Base-by-base conservation (phyloP, 2,113 vertebrate genomes). In the Psephotus haematonotus region DNA sequence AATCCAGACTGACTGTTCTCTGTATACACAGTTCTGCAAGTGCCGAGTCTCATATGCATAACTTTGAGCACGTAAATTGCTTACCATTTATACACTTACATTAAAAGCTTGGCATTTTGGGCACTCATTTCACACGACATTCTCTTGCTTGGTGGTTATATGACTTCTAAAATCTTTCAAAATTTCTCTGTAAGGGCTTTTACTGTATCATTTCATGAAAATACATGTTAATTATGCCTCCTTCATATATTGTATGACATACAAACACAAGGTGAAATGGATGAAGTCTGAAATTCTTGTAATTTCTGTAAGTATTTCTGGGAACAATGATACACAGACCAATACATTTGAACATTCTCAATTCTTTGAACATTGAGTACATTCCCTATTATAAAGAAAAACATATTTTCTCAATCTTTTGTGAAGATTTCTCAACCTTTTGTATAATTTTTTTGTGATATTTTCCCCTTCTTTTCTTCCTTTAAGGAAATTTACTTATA, bases 41-140 rank as follows among this genome's bases (percentile, higher is more conserved):
- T 46, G 49, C 8, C 0, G 0, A 47, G 24, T 29, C 6, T 84
- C 10, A 9, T 31, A 74, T 11, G 6, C 9, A 4, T 9, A 41
- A 37, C 8, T 91, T 79, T 19, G 62, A 57, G 3, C 14, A n/a
- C 6, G 3, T 57, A 60, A 72, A 44, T 75, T 33, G 33, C 23
- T 65, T 90, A 35, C 16, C 9, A 37, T 74, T 91, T 49, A 65
- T n/a, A 4, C 3, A 50, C 5, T 62, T 53, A 24, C 6, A n/a
- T 52, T 22, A 76, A 70, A 57, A 88, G 28, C 2, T 24, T 65
- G 17, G 2, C 43, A 11, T 76, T 78, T 35, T 83, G 20, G 13
- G 65, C 52, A 82, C 13, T 47, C 17, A 28, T 90, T 82, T 95
- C 11, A 63, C 18, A n/a, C 6, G 8, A 6, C 7, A 43, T 43